Conservation (phyloP, 2,113 vertebrate genomes). For the Mastomys coucha region DNA sequence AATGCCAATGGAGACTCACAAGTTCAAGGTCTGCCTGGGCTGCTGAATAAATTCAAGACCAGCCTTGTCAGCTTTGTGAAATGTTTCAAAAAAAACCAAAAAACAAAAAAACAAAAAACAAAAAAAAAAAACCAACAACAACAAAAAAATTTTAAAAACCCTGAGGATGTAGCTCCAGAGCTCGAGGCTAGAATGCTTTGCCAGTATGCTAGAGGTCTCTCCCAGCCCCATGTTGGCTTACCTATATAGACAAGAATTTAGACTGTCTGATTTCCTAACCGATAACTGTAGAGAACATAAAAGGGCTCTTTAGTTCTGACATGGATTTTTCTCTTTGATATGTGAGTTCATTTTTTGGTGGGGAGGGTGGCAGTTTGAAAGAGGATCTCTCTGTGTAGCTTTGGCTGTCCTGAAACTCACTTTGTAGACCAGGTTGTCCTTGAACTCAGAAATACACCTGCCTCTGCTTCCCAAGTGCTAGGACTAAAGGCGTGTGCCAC, state of each 20-base stretch:
- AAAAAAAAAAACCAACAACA: too few relatives aligned
- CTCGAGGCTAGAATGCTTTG: background rate
- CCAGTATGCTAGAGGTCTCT: too few relatives aligned
- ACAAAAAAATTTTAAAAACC: background rate
- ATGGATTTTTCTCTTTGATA: slow-evolving; percentile 31
- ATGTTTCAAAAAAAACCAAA: background rate
- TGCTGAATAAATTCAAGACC: background rate
- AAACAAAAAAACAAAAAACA: too few relatives aligned
- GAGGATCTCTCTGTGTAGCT: background rate
- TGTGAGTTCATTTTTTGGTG: background rate
- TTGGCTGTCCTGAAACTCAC: background rate
- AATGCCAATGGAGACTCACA: background rate
- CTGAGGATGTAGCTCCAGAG: background rate
- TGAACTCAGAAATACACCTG: background rate
- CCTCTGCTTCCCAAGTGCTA: background rate
- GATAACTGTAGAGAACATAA: background rate
- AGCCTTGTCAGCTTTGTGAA: background rate
- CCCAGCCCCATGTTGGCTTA: background rate
- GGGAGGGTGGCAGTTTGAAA: background rate
- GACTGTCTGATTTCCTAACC: slow-evolving; percentile 25
- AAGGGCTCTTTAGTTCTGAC: slow-evolving; percentile 26
- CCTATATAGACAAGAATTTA: slow-evolving; percentile 5
- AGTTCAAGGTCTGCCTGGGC: background rate
- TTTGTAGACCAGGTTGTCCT: background rate
- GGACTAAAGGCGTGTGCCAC: background rate